These are phyloP conservation scores for Catonia carolina DNA, from an alignment of 2,888 invertebrate species.

Conservation along the genomic window DNA sequence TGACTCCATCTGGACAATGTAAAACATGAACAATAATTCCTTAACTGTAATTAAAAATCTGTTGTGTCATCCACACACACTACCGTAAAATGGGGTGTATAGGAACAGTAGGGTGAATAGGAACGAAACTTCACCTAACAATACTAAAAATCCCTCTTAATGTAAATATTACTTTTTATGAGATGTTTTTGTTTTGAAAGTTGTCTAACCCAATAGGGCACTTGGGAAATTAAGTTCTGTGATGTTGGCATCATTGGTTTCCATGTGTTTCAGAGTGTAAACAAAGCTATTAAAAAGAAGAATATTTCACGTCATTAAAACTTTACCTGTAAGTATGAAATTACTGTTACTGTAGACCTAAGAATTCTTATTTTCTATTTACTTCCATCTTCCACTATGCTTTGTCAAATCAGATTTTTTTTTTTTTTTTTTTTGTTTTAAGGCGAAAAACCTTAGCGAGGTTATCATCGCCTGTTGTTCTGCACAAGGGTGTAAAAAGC, in stretches of 20 bases:
- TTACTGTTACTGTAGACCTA: not conserved
- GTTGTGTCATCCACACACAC: too few species aligned
- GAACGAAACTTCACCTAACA: not conserved
- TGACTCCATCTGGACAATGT: too few species aligned
- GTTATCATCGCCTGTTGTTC: too few species aligned
- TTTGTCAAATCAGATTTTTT: too few species aligned
- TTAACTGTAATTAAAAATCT: too few species aligned
- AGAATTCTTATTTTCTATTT: not conserved
- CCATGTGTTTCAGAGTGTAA: not conserved
- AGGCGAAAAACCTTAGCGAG: too few species aligned
- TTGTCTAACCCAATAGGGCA: not conserved
- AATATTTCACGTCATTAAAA: not conserved
- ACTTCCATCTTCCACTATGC: too few species aligned
- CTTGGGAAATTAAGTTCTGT: not conserved
- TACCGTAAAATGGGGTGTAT: constrained; percentile 2
- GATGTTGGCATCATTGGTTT: not conserved
- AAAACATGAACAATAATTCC: too few species aligned
- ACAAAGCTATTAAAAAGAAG: not conserved
- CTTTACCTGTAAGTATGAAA: constrained; percentile 3
- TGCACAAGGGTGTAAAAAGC: too few species aligned
- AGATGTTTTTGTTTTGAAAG: not conserved
- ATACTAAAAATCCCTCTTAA: not conserved
- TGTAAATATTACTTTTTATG: not conserved
- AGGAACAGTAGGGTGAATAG: constrained; percentile 1
- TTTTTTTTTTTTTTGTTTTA: too few species aligned